A percentile compares a stretch with the other conserved stretches of the same genome.
phyloP scores from a whole-genome alignment of 2,888 invertebrate genomes.

The Mechanitis mazaeus region DNA sequence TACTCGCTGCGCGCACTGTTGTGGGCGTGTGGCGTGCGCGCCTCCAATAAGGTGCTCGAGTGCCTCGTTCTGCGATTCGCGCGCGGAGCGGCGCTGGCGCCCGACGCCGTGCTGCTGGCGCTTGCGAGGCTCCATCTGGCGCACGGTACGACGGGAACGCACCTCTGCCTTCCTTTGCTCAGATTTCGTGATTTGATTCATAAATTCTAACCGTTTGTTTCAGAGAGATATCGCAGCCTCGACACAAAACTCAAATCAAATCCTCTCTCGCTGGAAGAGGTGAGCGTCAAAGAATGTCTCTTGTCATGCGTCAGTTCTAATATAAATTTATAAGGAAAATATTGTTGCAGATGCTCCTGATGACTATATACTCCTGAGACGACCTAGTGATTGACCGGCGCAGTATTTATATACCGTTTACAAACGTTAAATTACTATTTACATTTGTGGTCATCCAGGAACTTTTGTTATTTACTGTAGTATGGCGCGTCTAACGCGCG shows the following conservation, averaged over 20 bases:
- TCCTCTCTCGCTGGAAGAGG: conserved; percentile 83
- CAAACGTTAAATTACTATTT: not conserved
- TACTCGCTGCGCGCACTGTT: conserved; percentile 80
- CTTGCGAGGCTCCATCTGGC: conserved; percentile 48
- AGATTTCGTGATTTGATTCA: not conserved
- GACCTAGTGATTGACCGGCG: not conserved
- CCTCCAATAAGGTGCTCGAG: conserved; percentile 85
- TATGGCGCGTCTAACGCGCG: not conserved
- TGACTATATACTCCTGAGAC: conserved; percentile 79
- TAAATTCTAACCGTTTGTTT: conserved; percentile 35
- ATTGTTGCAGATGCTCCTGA: conserved; percentile 77
- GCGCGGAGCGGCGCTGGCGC: conserved; percentile 41
- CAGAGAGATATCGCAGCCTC: conserved; percentile 82
- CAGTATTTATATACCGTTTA: not conserved
- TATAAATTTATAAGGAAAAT: conserved; percentile 3
- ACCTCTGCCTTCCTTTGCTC: not conserved
- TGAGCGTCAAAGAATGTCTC: conserved; percentile 41
- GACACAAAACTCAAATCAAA: conserved; percentile 84
- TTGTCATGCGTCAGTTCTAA: not conserved
- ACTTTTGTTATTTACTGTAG: not conserved
- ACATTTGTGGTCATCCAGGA: not conserved
- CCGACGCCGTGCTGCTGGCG: conserved; percentile 25
- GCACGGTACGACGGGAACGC: conserved; percentile 40
- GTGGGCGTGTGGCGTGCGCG: conserved; percentile 79
- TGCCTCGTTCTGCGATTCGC: conserved; percentile 81